phyloP scores from a whole-genome alignment of 1,140 invertebrate species.

The Cotesia vestalis region DNA sequence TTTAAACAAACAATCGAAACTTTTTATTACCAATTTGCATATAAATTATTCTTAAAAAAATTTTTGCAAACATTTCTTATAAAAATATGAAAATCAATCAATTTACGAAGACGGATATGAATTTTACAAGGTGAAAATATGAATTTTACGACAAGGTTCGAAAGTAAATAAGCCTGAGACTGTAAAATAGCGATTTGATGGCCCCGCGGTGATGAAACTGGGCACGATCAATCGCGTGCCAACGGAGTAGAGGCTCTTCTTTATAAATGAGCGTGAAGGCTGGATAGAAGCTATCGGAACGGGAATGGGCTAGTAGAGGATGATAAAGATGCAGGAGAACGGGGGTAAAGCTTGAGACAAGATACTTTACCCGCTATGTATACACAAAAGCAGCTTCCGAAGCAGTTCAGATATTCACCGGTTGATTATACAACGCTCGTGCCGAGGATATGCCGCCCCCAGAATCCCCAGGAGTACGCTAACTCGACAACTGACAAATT shows the following conservation, averaged over 20 bases:
- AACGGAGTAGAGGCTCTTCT: slow-evolving; percentile 53
- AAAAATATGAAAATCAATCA: not conserved
- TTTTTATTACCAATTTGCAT: not conserved
- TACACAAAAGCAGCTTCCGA: slow-evolving; percentile 45
- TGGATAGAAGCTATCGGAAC: not conserved
- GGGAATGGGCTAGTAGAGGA: not conserved
- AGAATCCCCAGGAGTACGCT: slow-evolving; percentile 62
- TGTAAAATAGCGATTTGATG: slow-evolving; percentile 5
- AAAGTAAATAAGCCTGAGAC: not conserved
- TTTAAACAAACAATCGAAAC: not conserved
- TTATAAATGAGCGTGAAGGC: slow-evolving; percentile 61
- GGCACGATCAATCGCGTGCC: slow-evolving; percentile 57
- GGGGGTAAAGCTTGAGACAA: slow-evolving; percentile 14
- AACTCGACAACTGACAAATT: slow-evolving; percentile 69
- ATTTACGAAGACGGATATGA: no score
- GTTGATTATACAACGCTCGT: slow-evolving; percentile 60
- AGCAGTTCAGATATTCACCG: slow-evolving; percentile 65
- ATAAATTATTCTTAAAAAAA: not conserved
- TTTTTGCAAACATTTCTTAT: not conserved
- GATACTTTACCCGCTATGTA: slow-evolving; percentile 40
- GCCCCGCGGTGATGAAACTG: slow-evolving; percentile 7
- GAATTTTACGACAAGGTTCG: not conserved
- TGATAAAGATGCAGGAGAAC: no score
- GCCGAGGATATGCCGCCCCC: slow-evolving; percentile 45
- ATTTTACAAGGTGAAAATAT: not conserved